Evolutionary conservation across 2,113 vertebrate species (phyloP).

Genomic region (Actenoides hombroni): DNA sequence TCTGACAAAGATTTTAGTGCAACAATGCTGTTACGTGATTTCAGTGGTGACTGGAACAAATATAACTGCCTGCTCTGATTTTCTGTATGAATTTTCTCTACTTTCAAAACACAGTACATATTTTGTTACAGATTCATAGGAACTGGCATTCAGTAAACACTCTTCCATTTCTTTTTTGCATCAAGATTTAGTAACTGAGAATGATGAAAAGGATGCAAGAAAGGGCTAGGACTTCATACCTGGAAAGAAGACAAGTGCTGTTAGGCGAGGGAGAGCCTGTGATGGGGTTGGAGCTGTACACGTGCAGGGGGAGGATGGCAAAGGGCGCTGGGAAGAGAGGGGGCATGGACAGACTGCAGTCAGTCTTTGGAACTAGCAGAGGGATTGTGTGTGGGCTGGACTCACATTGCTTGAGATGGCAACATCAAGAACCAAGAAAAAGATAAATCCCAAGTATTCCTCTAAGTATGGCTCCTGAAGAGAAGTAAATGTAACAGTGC

Average conservation of each 20-base stretch:
- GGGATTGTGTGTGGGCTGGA: not conserved
- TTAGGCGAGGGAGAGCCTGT: fast-evolving
- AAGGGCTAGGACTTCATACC: not conserved
- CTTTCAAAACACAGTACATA: not conserved
- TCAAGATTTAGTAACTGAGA: not conserved
- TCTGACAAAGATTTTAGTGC: not conserved
- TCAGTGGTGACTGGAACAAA: not conserved
- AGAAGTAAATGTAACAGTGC: not conserved
- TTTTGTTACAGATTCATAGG: not conserved
- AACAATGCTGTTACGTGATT: not conserved
- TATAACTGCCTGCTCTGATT: not conserved
- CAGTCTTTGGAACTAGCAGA: not conserved
- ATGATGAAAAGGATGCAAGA: not conserved
- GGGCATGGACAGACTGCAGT: not conserved
- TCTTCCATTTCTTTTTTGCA: not conserved
- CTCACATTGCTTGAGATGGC: not conserved
- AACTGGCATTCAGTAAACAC: not conserved
- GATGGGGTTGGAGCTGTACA: not conserved
- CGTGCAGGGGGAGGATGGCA: not conserved
- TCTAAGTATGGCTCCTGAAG: not conserved
- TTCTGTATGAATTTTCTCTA: not conserved
- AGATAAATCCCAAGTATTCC: not conserved
- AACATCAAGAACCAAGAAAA: not conserved
- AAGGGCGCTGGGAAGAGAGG: not conserved
- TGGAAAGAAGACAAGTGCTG: not conserved